A percentile compares a stretch with the other conserved stretches of the same genome.
These are phyloP conservation scores for Gallinago paraguaiae DNA, from an alignment of 2,113 vertebrate species.

Conservation along the genomic window DNA sequence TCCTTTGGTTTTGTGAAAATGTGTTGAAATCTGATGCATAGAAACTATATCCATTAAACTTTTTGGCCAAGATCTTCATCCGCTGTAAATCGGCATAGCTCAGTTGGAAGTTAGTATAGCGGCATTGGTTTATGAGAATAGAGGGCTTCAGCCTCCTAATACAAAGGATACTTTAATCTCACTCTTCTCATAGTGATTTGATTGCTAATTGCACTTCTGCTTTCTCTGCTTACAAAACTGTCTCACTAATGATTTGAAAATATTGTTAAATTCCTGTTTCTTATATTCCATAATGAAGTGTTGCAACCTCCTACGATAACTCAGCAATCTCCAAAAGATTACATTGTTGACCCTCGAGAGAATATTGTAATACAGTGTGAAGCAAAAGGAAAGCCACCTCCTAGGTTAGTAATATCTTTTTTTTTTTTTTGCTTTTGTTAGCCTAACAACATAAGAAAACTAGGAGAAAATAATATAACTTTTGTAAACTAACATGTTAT, in stretches of 20 bases:
- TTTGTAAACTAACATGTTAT: not conserved
- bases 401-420: conserved; percentile 80
- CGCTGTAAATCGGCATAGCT: not conserved
- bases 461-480: not conserved
- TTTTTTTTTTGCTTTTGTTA: not conserved
- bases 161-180: not conserved
- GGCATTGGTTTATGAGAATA: not conserved
- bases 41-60: not conserved
- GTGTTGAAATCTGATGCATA: not conserved
- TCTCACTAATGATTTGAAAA: not conserved
- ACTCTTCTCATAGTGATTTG: not conserved
- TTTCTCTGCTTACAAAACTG: conserved; percentile 18
- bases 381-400: conserved; percentile 94
- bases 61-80: not conserved
- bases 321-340: conserved; percentile 95
- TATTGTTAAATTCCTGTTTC: conserved; percentile 51
- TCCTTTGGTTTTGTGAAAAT: not conserved
- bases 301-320: conserved; percentile 94
- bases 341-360: conserved; percentile 95
- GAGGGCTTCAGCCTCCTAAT: not conserved
- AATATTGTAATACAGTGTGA: conserved; percentile 94
- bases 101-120: not conserved
- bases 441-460: not conserved
- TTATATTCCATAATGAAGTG: conserved; percentile 79
- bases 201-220: not conserved